Evolutionary conservation across 1,140 invertebrate species (phyloP).

Genomic region (Maniola jurtina): DNA sequence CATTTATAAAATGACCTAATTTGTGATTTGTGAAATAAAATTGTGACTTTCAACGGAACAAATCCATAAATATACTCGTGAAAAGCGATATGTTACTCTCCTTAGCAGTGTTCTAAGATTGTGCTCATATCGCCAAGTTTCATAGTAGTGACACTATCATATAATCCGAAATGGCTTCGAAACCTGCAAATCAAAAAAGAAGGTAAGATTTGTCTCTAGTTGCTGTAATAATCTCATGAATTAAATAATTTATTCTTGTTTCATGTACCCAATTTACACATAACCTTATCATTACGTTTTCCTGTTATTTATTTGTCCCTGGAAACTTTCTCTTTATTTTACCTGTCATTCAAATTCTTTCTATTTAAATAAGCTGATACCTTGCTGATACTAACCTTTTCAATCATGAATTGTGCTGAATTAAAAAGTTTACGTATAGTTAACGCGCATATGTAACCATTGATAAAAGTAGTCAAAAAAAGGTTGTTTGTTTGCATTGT

Average conservation of each 20-base stretch:
- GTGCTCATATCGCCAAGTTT: slow-evolving; percentile 73
- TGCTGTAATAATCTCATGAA: background rate
- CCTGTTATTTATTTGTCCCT: slow-evolving; percentile 18
- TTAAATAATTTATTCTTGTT: background rate
- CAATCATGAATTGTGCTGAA: background rate
- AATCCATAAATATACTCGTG: slow-evolving; percentile 45
- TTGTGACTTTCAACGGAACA: slow-evolving; percentile 46
- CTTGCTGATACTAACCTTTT: background rate
- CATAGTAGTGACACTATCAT: slow-evolving; percentile 64
- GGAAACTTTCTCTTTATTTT: slow-evolving; percentile 40
- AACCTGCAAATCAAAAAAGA: slow-evolving; percentile 70
- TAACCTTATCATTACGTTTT: slow-evolving; percentile 30
- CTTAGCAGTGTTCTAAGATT: slow-evolving; percentile 79
- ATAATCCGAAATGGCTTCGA: slow-evolving; percentile 70
- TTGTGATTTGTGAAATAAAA: slow-evolving; percentile 58
- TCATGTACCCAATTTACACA: background rate
- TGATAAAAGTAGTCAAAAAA: background rate
- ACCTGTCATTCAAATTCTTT: slow-evolving; percentile 3
- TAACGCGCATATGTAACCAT: background rate
- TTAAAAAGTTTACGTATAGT: background rate
- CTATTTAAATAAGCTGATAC: background rate
- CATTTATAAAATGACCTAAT: slow-evolving; percentile 72
- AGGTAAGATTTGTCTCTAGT: slow-evolving; percentile 47
- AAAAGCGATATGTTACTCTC: slow-evolving; percentile 76
- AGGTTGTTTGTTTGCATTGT: background rate